Base-by-base conservation (phyloP, 1,140 invertebrate genomes). In the Bombyx mori region DNA sequence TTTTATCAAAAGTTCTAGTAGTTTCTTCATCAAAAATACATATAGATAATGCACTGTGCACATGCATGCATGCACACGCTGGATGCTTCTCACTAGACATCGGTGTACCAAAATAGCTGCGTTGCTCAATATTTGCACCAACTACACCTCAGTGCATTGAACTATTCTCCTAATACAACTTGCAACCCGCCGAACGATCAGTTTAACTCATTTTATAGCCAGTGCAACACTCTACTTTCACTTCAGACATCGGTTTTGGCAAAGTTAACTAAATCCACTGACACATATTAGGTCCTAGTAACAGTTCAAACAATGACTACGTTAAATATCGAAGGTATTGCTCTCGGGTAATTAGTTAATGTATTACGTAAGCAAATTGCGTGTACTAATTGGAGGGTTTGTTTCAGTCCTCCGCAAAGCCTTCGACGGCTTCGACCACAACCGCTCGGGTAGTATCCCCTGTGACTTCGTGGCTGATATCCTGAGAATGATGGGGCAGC, bases 341-440 rank as follows among this genome's bases (percentile, higher is more conserved):
- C 8, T 52, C 45, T 43, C 52, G 12, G 42, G 57, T 43, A 22
- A 54, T 56, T 48, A 52, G 44, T 7, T 42, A 44, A 43, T 35
- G 51, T 35, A 58, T 75, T 75, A 67, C 66, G 56, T 68, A 75
- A 71, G 42, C 8, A 18, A 26, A 45, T 52, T 59, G 49, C 52
- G 57, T 52, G 42, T 51, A 59, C 60, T 68, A 56, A 71, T 65
- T 56, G 56, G 58, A 55, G 62, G 65, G 61, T 63, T 79, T 81
- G 70, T 89, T 89, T 9, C 82, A 96, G 96, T 97, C 68, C 91
- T 98, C 62, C 94, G 94, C 75, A 97, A 97, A 89, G 97, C 97
- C 50, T 98, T 98, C 88, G 96, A 98, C 91, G 97, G 96, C 83
- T 98, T 98, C 85, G 97, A 98, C 90, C 93, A 94, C 74, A 95